These are phyloP conservation scores for Palloptera scutellata DNA, from an alignment of 2,888 invertebrate genomes.

Conservation along the genomic window DNA sequence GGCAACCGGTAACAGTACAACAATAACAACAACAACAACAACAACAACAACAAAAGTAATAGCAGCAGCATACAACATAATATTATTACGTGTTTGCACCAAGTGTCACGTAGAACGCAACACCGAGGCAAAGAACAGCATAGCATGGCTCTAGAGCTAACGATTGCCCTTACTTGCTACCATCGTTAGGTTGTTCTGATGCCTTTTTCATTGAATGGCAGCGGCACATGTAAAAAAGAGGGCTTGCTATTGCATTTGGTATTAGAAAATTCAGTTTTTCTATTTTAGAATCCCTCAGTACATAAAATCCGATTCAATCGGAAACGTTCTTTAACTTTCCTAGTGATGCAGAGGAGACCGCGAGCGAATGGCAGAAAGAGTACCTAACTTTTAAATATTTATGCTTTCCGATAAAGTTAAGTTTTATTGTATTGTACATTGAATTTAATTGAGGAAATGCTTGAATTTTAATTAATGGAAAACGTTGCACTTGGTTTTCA, in stretches of 20 bases:
- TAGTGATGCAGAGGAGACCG: too few species aligned
- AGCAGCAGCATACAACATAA: not conserved
- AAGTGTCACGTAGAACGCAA: not conserved
- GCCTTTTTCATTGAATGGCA: too few species aligned
- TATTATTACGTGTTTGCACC: not conserved
- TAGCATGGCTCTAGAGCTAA: slow-evolving; percentile 9
- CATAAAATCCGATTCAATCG: too few species aligned
- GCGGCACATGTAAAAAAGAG: too few species aligned
- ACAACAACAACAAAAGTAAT: not conserved
- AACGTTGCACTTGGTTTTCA: slow-evolving; percentile 12
- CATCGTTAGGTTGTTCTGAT: slow-evolving; percentile 20
- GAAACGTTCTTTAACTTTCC: too few species aligned
- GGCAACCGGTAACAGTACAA: not conserved
- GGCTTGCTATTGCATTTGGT: too few species aligned
- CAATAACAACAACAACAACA: not conserved
- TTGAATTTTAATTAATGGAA: slow-evolving; percentile 27
- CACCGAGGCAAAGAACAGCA: not conserved
- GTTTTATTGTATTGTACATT: slow-evolving; percentile 24
- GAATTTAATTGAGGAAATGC: slow-evolving; percentile 30
- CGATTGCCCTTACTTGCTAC: slow-evolving; percentile 3
- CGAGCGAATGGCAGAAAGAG: too few species aligned
- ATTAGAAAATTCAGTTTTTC: too few species aligned
- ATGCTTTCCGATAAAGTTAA: too few species aligned
- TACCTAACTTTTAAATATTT: too few species aligned
- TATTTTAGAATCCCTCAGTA: too few species aligned